These are phyloP conservation scores for Kryptolebias ocellatus DNA, from an alignment of 2,797 vertebrate species.

Conservation along the genomic window DNA sequence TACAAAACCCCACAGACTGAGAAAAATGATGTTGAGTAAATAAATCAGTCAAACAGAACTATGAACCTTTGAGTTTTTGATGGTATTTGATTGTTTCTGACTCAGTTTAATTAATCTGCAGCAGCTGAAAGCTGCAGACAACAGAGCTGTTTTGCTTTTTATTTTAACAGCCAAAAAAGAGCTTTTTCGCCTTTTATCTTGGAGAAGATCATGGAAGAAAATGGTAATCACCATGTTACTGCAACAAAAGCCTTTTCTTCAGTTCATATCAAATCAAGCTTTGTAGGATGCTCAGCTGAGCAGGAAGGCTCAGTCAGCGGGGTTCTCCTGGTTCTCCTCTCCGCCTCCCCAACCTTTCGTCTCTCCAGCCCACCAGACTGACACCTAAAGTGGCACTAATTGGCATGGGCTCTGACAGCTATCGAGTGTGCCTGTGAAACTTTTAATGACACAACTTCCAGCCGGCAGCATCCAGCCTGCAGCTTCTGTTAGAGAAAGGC, in stretches of 20 bases:
- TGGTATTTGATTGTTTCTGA: constrained; percentile 4
- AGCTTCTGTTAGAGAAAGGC: constrained; percentile 57
- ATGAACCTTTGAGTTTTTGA: constrained; percentile 6
- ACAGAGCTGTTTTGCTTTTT: no score
- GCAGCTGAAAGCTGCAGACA: no score
- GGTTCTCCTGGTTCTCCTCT: constrained; percentile 63
- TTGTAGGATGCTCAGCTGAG: constrained; percentile 69
- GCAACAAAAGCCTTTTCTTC: constrained; percentile 42
- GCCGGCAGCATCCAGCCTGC: constrained; percentile 66
- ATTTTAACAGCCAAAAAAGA: background rate
- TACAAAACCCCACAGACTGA: constrained; percentile 18
- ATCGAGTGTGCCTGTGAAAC: constrained; percentile 71
- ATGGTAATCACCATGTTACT: constrained; percentile 28
- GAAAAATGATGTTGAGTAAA: constrained; percentile 6
- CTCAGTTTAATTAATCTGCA: no score
- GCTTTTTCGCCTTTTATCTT: constrained; percentile 4
- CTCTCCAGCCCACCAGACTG: constrained; percentile 73
- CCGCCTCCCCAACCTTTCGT: constrained; percentile 50
- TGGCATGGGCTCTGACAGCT: constrained; percentile 81
- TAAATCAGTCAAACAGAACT: constrained; percentile 8
- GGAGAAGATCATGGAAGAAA: constrained; percentile 32
- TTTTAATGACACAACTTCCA: constrained; percentile 78
- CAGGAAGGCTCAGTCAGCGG: constrained; percentile 64
- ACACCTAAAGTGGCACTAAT: constrained; percentile 84
- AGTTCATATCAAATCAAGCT: constrained; percentile 46